Evolutionary conservation across 2,888 invertebrate genomes (phyloP).

Genomic region (Drosophila paranaensis): DNA sequence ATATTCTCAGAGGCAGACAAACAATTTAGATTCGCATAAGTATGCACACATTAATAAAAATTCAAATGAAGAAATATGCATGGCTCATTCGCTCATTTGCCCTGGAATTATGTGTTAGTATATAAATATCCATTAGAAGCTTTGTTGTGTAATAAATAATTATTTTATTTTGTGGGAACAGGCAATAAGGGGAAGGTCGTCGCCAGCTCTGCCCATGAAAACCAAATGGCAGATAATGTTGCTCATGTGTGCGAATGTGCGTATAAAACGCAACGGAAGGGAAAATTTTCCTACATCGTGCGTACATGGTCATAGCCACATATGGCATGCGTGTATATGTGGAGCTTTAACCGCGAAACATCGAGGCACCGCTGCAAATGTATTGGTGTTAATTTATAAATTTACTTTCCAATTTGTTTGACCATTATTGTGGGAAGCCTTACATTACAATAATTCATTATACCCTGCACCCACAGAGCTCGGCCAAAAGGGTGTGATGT

Average conservation of each 20-base stretch:
- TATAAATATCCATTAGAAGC: slow-evolving; percentile 36
- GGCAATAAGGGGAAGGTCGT: slow-evolving; percentile 47
- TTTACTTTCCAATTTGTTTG: slow-evolving; percentile 17
- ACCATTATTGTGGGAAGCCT: slow-evolving; percentile 8
- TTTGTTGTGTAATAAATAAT: slow-evolving; percentile 41
- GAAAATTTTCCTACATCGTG: slow-evolving; percentile 10
- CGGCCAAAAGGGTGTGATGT: not conserved
- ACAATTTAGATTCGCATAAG: slow-evolving; percentile 23
- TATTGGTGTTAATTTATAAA: slow-evolving; percentile 15
- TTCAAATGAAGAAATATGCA: slow-evolving; percentile 1
- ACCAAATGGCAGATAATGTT: slow-evolving; percentile 22
- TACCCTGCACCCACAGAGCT: not conserved
- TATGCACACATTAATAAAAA: slow-evolving; percentile 6
- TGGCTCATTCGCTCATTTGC: slow-evolving; percentile 11
- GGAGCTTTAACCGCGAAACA: slow-evolving; percentile 7
- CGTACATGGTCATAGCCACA: slow-evolving; percentile 1
- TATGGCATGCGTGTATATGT: not conserved
- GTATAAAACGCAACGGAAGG: slow-evolving; percentile 1
- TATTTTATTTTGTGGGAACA: slow-evolving; percentile 26
- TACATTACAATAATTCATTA: not conserved
- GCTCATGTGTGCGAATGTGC: not conserved
- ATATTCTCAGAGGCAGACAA: not conserved
- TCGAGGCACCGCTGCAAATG: not conserved
- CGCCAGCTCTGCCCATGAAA: slow-evolving; percentile 42
- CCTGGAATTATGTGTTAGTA: slow-evolving; percentile 18